phyloP scores from a whole-genome alignment of 2,797 vertebrate genomes.

The Enteromius anoplus region DNA sequence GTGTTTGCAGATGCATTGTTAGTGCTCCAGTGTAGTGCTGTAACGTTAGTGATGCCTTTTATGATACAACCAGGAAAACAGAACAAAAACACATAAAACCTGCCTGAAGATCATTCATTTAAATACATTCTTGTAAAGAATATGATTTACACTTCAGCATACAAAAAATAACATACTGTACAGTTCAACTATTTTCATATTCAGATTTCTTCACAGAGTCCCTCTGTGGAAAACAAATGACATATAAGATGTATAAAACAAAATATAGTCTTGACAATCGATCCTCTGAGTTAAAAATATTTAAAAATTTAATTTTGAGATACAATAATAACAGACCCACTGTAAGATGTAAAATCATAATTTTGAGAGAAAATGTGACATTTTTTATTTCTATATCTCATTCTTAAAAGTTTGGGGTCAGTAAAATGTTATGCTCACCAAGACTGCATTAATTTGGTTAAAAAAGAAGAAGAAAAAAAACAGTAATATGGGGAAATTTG shows the following conservation, averaged over 20 bases:
- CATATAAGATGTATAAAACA: background rate
- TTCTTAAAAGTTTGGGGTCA: background rate
- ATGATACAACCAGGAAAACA: constrained; percentile 22
- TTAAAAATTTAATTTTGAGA: background rate
- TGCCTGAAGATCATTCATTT: constrained; percentile 14
- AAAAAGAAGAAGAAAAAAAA: too few species aligned
- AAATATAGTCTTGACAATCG: background rate
- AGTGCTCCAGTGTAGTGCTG: constrained; percentile 56
- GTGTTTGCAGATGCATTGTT: constrained; percentile 56
- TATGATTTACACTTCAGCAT: constrained; percentile 10
- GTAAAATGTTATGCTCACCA: background rate
- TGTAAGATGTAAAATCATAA: background rate
- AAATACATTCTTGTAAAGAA: constrained; percentile 31
- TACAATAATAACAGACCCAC: background rate
- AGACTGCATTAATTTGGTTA: background rate
- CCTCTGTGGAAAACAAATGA: constrained; percentile 13
- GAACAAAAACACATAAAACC: constrained; percentile 27
- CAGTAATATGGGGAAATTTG: too few species aligned
- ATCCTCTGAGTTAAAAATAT: background rate
- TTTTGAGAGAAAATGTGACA: background rate
- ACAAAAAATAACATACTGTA: background rate
- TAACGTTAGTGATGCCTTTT: constrained; percentile 58
- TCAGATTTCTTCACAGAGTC: background rate
- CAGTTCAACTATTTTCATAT: background rate
- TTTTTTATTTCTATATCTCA: background rate